Percentiles rank a stretch among this genome's conserved stretches.
These are phyloP conservation scores for Ormyrus pomaceus DNA, from an alignment of 2,888 invertebrate genomes.

Conservation along the genomic window DNA sequence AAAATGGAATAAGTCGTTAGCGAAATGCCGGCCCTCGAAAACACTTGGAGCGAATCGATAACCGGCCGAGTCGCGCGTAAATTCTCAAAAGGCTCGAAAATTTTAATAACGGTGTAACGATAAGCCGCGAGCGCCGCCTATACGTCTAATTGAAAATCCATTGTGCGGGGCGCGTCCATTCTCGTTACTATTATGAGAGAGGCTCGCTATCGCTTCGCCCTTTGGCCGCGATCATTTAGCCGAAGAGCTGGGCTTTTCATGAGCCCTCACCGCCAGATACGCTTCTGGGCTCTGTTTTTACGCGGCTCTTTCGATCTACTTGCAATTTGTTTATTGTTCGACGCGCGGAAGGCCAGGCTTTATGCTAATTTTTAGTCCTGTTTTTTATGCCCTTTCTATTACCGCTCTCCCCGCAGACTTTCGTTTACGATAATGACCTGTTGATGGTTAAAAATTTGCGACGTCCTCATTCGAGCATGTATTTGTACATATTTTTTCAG, in stretches of 20 bases:
- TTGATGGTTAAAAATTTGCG: no score
- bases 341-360: no score
- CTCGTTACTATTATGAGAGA: constrained; percentile 24
- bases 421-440: no score
- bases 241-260: neutral
- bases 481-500: no score
- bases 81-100: constrained; percentile 59
- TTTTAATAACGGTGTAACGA: constrained; percentile 65
- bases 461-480: no score
- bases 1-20: constrained; percentile 44
- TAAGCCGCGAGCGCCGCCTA: constrained; percentile 52
- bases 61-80: constrained; percentile 54
- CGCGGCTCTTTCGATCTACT: no score
- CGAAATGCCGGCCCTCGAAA: neutral
- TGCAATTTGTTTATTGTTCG: no score
- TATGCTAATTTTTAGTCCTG: no score
- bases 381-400: no score
- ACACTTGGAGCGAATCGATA: constrained; percentile 25
- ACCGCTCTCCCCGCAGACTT: no score
- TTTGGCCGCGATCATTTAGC: constrained; percentile 15
- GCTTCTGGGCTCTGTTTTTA: no score
- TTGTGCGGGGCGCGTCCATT: constrained; percentile 61
- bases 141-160: constrained; percentile 70
- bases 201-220: neutral
- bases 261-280: no score